Base-by-base conservation (phyloP, 2,797 vertebrate genomes). In the Psittacula echo region DNA sequence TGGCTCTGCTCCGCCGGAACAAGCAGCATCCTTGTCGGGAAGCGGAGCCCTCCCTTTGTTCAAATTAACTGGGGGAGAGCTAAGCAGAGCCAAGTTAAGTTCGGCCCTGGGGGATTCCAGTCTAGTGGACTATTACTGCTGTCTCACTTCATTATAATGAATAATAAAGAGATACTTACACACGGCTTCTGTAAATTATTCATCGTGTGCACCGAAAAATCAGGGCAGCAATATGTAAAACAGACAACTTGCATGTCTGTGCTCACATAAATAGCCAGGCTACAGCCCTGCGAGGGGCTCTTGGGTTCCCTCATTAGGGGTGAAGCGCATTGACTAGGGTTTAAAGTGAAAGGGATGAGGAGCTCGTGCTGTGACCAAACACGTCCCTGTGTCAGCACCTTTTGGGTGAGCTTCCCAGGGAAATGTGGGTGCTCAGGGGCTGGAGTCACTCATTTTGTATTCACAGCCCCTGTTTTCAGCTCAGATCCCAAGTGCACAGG, bases 151-250 rank as follows among this genome's bases (percentile, higher is more conserved):
- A 98, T 98, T 97, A 97, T 97, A 97, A 97, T 97, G 97, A 98
- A 98, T 98, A 98, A 98, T 98, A 98, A 98, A 98, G 97, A 98
- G 97, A 98, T 97, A 98, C 97, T 98, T 98, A 97, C 96, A 97
- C 89, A 93, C 88, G 67, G 95, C 97, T 97, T 96, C 96, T 86
- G 96, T 98, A 97, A 98, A 98, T 98, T 98, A 98, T 98, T 98
- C 97, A 98, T 98, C 80, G 87, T 89, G 76, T 71, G 94, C 97
- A 77, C 95, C 61, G 94, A 87, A 94, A 95, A 98, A 98, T 95
- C 97, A 97, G 95, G 95, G 95, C 96, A 96, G 92, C 94, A 95
- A 97, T 96, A 97, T 89, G 78, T 97, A 97, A 97, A 96, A 95
- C 94, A 97, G 97, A 96, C 93, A 96, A 96, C 85, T 54, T 27